phyloP scores from a whole-genome alignment of 2,888 invertebrate species.

The Geophilus truncorum region DNA sequence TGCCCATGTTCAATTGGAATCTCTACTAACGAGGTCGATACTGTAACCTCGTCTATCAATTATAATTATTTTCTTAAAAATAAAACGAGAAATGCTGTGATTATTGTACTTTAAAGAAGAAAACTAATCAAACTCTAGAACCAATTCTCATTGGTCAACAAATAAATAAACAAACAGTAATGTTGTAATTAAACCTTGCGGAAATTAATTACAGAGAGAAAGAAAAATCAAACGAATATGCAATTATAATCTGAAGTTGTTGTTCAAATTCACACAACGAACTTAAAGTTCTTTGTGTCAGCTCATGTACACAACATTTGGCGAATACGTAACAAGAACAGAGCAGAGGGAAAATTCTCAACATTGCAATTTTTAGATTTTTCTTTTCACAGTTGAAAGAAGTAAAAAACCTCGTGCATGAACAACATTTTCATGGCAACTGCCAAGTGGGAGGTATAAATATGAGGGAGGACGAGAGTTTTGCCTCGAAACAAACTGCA shows the following conservation, averaged over 20 bases:
- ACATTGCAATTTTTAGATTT: neutral
- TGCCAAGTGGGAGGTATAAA: constrained; percentile 10
- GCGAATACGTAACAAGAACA: too few species aligned
- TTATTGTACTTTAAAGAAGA: neutral
- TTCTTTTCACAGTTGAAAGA: constrained; percentile 13
- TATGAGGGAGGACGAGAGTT: neutral
- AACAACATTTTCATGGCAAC: neutral
- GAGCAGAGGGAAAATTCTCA: neutral
- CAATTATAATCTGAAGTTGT: neutral
- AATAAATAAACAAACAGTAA: neutral
- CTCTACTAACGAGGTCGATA: neutral
- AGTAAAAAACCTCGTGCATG: neutral
- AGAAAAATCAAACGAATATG: neutral
- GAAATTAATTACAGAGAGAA: neutral
- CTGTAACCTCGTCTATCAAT: neutral
- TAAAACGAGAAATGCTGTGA: neutral
- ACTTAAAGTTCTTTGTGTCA: neutral
- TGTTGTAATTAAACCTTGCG: neutral
- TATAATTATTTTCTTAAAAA: neutral
- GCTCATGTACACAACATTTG: neutral
- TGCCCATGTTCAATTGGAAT: neutral
- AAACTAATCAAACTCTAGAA: neutral
- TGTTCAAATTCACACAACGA: neutral
- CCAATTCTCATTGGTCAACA: neutral
- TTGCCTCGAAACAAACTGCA: neutral